Base-by-base conservation (phyloP, 1,140 invertebrate genomes). In the Frieseomelitta varia region DNA sequence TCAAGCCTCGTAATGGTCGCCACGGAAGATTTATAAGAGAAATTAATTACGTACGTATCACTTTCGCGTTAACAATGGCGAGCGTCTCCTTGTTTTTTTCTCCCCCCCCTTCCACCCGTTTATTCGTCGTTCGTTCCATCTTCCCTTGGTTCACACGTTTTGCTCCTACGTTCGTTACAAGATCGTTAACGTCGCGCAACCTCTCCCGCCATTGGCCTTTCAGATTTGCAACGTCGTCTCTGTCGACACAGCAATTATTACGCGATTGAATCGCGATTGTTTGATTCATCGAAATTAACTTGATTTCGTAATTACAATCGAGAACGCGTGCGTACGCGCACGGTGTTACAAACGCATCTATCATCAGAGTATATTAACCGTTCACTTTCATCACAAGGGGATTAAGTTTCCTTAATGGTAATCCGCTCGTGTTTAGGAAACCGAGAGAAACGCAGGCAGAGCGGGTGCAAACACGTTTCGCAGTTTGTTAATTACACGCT, bases 31-130 rank as follows among this genome's bases (percentile, higher is more conserved):
- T 90, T 90, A 90, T 90, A 85, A 90, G 85, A 61, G 82, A 88
- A 88, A 90, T 90, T 90, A 90, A 90, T 90, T 90, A 90, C 74
- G 69, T 87, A 84, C 77, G 76, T 89, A 87, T 77, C 83, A 74
- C 79, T 82, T 89, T 56, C 73, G 34, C 78, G 84, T 90, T 90
- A 89, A 90, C 82, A 85, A 89, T 85, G 84, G 73, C 81, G 21
- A 15, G 17, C 27, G n/a, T 58, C 77, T 76, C 58, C 58, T 39
- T 58, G 34, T 47, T 47, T 27, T 65, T 69, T 63, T n/a, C 73
- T 79, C 75, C 34, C 61, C 12, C 14, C 19, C 63, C 17, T n/a
- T n/a, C n/a, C n/a, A n/a, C 47, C 11, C 53, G n/a, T 63, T n/a
- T 30, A 39, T 58, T 58, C 47, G n/a, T 84, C 51, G 58, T 61